Evolutionary conservation across 1,140 invertebrate species (phyloP).

Genomic region (Leptoteleia sp.): DNA sequence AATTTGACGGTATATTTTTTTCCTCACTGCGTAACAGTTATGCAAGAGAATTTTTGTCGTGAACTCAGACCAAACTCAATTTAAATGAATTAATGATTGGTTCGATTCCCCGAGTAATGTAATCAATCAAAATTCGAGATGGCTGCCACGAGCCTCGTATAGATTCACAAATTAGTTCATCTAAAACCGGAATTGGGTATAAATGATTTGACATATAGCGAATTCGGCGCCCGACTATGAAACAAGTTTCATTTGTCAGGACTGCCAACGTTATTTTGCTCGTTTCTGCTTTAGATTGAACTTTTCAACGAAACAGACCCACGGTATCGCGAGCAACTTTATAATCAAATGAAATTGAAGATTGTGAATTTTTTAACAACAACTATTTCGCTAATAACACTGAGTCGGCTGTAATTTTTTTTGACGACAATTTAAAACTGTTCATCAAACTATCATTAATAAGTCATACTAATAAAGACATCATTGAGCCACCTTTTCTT

Average conservation of each 20-base stretch:
- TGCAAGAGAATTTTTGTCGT: constrained; percentile 17
- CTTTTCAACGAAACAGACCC: background rate
- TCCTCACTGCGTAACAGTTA: constrained; percentile 8
- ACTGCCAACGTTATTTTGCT: constrained; percentile 13
- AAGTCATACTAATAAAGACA: no score
- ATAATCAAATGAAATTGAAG: background rate
- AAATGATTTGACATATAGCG: constrained; percentile 39
- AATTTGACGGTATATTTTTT: no score
- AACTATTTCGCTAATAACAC: no score
- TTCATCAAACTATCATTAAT: no score
- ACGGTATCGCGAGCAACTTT: no score
- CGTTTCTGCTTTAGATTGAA: background rate
- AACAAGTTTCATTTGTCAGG: constrained; percentile 36
- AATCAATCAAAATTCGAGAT: constrained; percentile 38
- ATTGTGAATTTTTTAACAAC: no score
- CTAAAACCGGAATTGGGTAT: constrained; percentile 36
- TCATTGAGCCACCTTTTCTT: no score
- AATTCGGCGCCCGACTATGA: constrained; percentile 14
- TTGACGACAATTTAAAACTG: no score
- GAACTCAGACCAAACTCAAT: background rate
- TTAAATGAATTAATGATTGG: constrained; percentile 16
- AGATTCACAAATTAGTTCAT: constrained; percentile 37
- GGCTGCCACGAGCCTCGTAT: constrained; percentile 13
- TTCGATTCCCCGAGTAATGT: constrained; percentile 9
- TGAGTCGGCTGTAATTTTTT: no score